These are phyloP conservation scores for Hesperophylax magnus DNA, from an alignment of 1,140 invertebrate genomes.

Conservation along the genomic window DNA sequence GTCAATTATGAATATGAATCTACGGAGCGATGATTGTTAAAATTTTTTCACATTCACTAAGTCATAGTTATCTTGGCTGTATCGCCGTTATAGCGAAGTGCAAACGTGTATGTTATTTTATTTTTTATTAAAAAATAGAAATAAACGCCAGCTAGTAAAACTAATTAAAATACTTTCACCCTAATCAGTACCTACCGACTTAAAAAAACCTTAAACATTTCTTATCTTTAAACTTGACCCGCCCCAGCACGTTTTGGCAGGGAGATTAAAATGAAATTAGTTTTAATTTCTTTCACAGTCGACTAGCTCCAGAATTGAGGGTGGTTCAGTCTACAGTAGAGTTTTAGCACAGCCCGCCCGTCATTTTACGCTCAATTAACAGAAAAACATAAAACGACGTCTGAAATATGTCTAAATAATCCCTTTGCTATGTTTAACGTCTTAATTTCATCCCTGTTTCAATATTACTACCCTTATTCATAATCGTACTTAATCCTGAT, in stretches of 20 bases:
- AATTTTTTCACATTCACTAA: no score
- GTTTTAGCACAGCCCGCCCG: conserved; percentile 20
- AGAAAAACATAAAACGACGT: conserved; percentile 19
- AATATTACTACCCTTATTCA: neutral
- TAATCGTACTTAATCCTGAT: neutral
- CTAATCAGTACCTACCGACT: no score
- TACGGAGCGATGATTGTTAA: no score
- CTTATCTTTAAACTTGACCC: neutral
- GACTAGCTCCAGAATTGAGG: conserved; percentile 7
- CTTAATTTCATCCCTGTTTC: conserved; percentile 35
- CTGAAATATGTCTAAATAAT: conserved; percentile 32
- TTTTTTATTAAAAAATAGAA: no score
- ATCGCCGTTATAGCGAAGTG: no score
- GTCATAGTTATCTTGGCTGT: no score
- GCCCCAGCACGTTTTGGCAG: neutral
- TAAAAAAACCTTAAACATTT: no score
- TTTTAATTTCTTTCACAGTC: conserved; percentile 27
- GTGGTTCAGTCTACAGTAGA: neutral
- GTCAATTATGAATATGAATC: no score
- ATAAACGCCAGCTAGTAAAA: no score
- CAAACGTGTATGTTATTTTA: no score
- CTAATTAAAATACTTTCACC: no score
- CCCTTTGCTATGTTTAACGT: conserved; percentile 31
- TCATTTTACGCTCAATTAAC: conserved; percentile 45
- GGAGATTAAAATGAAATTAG: conserved; percentile 44